phyloP scores from a whole-genome alignment of 2,888 invertebrate species.

The Drosophila rellima region DNA sequence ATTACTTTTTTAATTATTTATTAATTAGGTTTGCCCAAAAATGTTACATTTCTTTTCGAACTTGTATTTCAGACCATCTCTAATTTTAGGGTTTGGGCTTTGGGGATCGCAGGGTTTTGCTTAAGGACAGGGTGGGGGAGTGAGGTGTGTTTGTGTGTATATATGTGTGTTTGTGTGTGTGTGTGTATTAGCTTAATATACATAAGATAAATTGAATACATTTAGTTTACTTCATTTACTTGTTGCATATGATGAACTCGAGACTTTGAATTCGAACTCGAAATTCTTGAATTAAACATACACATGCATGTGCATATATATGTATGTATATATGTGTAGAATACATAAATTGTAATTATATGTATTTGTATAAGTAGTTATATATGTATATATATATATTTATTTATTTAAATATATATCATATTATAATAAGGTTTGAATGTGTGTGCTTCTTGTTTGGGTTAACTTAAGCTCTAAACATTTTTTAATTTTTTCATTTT shows the following conservation, averaged over 20 bases:
- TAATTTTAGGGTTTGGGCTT: conserved; percentile 48
- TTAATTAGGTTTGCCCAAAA: conserved; percentile 29
- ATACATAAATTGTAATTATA: conserved; percentile 23
- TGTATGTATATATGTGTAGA: conserved; percentile 28
- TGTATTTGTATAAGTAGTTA: conserved; percentile 30
- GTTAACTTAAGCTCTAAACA: conserved; percentile 62
- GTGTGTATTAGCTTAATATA: conserved; percentile 54
- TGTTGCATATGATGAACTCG: conserved; percentile 35
- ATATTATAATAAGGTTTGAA: conserved; percentile 47
- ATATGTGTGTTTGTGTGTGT: conserved; percentile 26
- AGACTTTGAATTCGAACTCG: conserved; percentile 28
- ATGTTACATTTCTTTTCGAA: conserved; percentile 27
- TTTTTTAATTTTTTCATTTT: conserved; percentile 14
- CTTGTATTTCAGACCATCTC: conserved; percentile 58
- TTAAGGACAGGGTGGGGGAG: conserved; percentile 14
- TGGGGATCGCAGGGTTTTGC: conserved; percentile 5
- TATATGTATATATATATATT: conserved; percentile 42
- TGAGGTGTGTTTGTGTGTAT: conserved; percentile 10
- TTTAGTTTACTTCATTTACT: conserved; percentile 54
- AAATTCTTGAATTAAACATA: conserved; percentile 33
- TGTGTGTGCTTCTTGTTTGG: conserved; percentile 57
- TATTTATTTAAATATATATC: conserved; percentile 22
- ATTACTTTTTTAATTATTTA: conserved; percentile 3
- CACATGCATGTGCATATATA: conserved; percentile 18
- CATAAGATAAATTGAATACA: conserved; percentile 75